Base-by-base conservation (phyloP, 2,888 invertebrate species). In the Panorpa germanica region DNA sequence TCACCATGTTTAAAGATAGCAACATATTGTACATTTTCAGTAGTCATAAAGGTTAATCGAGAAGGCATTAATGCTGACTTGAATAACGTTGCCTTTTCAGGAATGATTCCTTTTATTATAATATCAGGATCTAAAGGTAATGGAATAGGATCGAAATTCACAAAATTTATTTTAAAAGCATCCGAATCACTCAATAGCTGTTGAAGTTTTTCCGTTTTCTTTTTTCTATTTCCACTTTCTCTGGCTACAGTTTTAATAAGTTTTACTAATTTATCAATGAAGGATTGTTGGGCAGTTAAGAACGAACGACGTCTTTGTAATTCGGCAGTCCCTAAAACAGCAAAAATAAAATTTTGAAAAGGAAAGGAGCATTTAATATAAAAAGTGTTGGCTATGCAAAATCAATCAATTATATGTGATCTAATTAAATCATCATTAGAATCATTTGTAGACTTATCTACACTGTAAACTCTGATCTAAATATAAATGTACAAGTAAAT, bases 1-100 rank as follows among this genome's bases (percentile, higher is more conserved):
- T 98, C 98, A 2, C 98, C 98, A 43, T 91, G 77, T 52, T 98
- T 98, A 52, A 96, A 96, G 36, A 98, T 95, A 0, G 93, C 83
- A 10, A 85, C 80, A 52, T 95, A 98, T 45, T 86, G 81, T 19
- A 68, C 65, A 21, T 76, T 75, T 34, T 75, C 71, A 0, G 73
- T 70, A 0, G 85, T 86, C 9, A 78, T 57, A 50, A 96, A 95
- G 1, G 88, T 81, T 26, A 98, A 58, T 47, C 74, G 70, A 22
- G 1, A 28, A 3, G 98, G 98, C 88, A 91, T 95, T 32, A 93
- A 59, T 1, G 90, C 86, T 18, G 93, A 95, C 52, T 96, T 96
- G 57, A 96, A 98, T 2, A 98, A 62, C 25, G 77, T 77, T 0
- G 93, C 90, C 43, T 85, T 83, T 42, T 83, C 76, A 0, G 90